These are phyloP conservation scores for Peromyscus melanophrys DNA, from an alignment of 2,797 vertebrate genomes.

Conservation along the genomic window DNA sequence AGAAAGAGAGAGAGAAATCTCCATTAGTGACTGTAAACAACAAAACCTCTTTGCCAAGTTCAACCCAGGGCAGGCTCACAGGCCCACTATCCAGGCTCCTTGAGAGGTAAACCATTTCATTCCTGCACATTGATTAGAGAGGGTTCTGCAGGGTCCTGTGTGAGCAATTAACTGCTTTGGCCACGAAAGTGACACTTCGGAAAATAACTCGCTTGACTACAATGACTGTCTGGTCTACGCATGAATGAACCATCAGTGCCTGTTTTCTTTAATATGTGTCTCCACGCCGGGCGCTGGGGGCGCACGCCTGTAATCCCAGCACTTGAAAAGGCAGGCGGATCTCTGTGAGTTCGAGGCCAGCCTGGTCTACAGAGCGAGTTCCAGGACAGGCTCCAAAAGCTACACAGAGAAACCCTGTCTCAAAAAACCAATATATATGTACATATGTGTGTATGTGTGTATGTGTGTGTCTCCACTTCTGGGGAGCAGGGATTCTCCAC, in stretches of 20 bases:
- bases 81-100: neutral
- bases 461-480: too few relatives aligned
- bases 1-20: neutral
- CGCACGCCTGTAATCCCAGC: too few relatives aligned
- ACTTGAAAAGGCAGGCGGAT: too few relatives aligned
- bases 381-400: too few relatives aligned
- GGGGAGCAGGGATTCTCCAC: too few relatives aligned
- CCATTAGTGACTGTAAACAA: neutral
- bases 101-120: neutral
- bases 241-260: neutral
- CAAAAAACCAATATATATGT: too few relatives aligned
- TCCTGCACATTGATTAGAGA: neutral
- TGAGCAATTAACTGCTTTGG: neutral
- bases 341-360: too few relatives aligned
- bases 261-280: slow-evolving; percentile 20
- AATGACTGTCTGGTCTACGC: neutral
- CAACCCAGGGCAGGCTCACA: accelerated
- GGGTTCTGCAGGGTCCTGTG: neutral
- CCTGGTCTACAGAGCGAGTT: too few relatives aligned
- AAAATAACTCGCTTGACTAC: neutral
- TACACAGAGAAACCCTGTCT: too few relatives aligned
- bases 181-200: neutral
- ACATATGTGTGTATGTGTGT: too few relatives aligned
- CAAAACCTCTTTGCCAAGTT: neutral
- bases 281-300: neutral